Percentiles rank a stretch among this genome's conserved stretches.
phyloP scores from a whole-genome alignment of 2,113 vertebrate genomes.

The Periophthalmodon schlosseri region DNA sequence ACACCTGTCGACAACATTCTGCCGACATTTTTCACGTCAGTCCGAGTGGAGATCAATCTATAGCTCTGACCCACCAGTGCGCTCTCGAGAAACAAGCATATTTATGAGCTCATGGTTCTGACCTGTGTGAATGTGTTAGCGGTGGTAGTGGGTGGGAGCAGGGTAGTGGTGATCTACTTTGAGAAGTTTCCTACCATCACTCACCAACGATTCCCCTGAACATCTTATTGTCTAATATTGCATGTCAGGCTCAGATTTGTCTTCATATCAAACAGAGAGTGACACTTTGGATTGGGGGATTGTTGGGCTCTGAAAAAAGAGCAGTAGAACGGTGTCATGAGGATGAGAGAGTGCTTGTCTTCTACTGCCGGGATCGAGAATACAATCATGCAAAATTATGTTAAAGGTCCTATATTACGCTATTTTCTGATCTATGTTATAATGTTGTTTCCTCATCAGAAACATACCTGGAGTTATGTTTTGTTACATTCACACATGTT shows the following conservation, averaged over 20 bases:
- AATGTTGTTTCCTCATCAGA: too few relatives aligned
- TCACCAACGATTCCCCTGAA: slow-evolving; percentile 30
- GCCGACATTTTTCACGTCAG: slow-evolving; percentile 60
- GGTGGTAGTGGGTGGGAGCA: not conserved
- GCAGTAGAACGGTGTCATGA: not conserved
- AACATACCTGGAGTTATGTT: too few relatives aligned
- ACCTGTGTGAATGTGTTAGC: slow-evolving; percentile 5
- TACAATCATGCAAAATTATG: not conserved
- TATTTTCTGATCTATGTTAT: too few relatives aligned
- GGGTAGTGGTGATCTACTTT: slow-evolving; percentile 21
- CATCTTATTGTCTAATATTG: slow-evolving; percentile 42
- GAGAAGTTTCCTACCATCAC: slow-evolving; percentile 33
- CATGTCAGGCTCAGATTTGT: slow-evolving; percentile 41
- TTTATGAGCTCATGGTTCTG: slow-evolving; percentile 20
- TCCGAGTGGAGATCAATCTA: slow-evolving; percentile 60
- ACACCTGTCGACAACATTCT: slow-evolving; percentile 61
- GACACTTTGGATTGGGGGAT: slow-evolving; percentile 36
- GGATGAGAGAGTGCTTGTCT: slow-evolving; percentile 2
- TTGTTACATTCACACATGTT: too few relatives aligned
- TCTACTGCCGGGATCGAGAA: not conserved
- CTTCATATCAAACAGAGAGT: slow-evolving; percentile 44
- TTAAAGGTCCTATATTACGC: not conserved
- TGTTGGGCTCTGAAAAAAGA: slow-evolving; percentile 18
- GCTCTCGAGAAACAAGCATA: slow-evolving; percentile 9
- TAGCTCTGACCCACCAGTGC: slow-evolving; percentile 42